A percentile compares a stretch with the other conserved stretches of the same genome.
Conservation (phyloP, 1,140 invertebrate species). For the Coelopa frigida region DNA sequence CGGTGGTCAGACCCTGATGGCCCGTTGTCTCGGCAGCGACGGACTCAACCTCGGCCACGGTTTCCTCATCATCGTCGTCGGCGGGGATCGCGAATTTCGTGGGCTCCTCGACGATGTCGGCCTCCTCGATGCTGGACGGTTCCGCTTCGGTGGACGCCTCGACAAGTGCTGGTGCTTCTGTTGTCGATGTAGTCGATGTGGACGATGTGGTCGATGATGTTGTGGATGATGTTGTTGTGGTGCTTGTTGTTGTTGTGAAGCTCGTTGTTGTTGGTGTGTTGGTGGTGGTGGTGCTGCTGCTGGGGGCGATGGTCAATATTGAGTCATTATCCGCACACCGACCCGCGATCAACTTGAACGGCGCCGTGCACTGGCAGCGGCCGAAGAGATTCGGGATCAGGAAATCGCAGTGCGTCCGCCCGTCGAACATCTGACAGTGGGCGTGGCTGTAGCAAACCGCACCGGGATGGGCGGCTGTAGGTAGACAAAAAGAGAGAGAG, state of each 20-base stretch:
- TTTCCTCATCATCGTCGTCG: slow-evolving; percentile 3
- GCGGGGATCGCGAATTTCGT: not conserved
- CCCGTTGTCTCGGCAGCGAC: slow-evolving; percentile 20
- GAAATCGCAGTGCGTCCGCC: slow-evolving; percentile 78
- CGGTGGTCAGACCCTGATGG: slow-evolving; percentile 26
- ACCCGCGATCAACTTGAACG: slow-evolving; percentile 58
- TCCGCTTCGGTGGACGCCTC: slow-evolving; percentile 12
- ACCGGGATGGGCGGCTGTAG: slow-evolving; percentile 74
- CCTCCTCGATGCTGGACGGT: not conserved
- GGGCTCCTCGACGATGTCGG: slow-evolving; percentile 4
- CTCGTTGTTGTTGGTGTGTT: slow-evolving; percentile 41
- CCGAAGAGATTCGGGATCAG: slow-evolving; percentile 83
- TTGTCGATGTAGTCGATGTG: slow-evolving; percentile 16
- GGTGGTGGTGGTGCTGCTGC: slow-evolving; percentile 31
- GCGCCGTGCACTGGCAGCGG: slow-evolving; percentile 70
- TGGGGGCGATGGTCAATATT: slow-evolving; percentile 18
- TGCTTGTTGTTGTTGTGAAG: slow-evolving; percentile 21
- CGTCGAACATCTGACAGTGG: slow-evolving; percentile 75
- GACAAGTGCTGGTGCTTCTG: slow-evolving; percentile 19
- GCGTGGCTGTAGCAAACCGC: slow-evolving; percentile 85
- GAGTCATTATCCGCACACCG: slow-evolving; percentile 48
- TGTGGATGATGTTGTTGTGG: slow-evolving; percentile 15
- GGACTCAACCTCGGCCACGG: not conserved
- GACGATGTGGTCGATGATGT: slow-evolving; percentile 12
- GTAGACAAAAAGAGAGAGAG: slow-evolving; percentile 14